Base-by-base conservation (phyloP, 2,888 invertebrate species). In the Fabriciana adippe region DNA sequence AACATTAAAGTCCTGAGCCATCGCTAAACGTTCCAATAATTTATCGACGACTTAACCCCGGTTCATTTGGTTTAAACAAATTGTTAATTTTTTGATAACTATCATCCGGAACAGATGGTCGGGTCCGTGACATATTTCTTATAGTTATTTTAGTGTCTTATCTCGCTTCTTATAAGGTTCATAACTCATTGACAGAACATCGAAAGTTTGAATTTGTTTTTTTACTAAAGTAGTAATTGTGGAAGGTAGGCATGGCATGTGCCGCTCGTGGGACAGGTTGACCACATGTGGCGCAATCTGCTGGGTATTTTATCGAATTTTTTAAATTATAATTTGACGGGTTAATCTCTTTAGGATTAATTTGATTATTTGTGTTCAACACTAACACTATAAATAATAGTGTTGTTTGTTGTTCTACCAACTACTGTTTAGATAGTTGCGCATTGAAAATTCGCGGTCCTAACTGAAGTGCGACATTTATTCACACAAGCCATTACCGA, bases 51-150 rank as follows among this genome's bases (percentile, higher is more conserved):
- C 83, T 85, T 88, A 87, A 87, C 88, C 87, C 86, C 88, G 85
- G 84, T 86, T 90, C 89, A 91, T 92, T 92, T 91, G 87, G 88
- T 90, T 92, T 92, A 91, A 92, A 92, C 92, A 92, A 92, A 92
- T 92, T 92, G 91, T 92, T 92, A 92, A 92, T 92, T 92, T 91
- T 90, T 90, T 85, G 92, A 92, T 92, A 91, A 85, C 88, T 84
- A 91, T 92, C 92, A 84, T 88, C 88, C 85, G 88, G 85, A 90
- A 91, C 92, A 92, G 90, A 90, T 92, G 92, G 89, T 79, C 74
- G 72, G 72, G 78, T 78, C 76, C 79, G 78, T 74, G 77, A 71
- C 77, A 71, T 62, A 65, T 35, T 13, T 47, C 26, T 31, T 4
- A 16, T 66, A 69, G 15, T 45, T 0, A 84, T 70, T 78, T 68